Base-by-base conservation (phyloP, 1,140 invertebrate species). In the Cardiocondyla obscurior region DNA sequence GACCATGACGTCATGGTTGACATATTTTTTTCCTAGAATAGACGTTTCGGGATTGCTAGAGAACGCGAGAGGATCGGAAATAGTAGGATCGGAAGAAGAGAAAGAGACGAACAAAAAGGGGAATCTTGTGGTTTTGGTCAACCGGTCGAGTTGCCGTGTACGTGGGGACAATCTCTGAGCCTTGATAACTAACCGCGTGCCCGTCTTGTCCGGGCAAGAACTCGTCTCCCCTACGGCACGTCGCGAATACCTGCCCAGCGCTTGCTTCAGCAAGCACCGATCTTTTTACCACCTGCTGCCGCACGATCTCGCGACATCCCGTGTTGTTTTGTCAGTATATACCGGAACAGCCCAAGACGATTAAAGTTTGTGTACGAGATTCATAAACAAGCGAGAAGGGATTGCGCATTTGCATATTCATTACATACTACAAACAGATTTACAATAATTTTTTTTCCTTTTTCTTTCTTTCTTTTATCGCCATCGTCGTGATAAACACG, bases 151-250 rank as follows among this genome's bases (percentile, higher is more conserved):
- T 88, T 86, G 86, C 85, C 85, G 84, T 39, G 72, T 79, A 65
- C 82, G 55, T 70, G 77, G 84, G 88, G 90, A 91, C 89, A 90
- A 91, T 91, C 87, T 90, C 86, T 70, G 90, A 89, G 87, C 87
- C 88, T 91, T 91, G 90, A 91, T 91, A 90, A 91, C 90, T 91
- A 91, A 91, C 91, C 91, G 89, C 90, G 90, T 90, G 91, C 86
- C 82, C 89, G 90, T 90, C 90, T 82, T 86, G 90, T 77, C 82
- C 69, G n/a, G 86, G 84, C 91, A 92, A 91, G 91, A 92, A 92
- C 90, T 92, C 84, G 90, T 90, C 89, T 89, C 84, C 88, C 74
- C 90, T 87, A 69, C 86, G 85, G 85, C 86, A 87, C 87, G 90
- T 90, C 90, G 90, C 88, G 89, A 92, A 92, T 92, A 87, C 90